Percentiles rank a stretch among this genome's conserved stretches.
Evolutionary conservation across 2,797 vertebrate genomes (phyloP).

Genomic region (Monodelphis domestica): DNA sequence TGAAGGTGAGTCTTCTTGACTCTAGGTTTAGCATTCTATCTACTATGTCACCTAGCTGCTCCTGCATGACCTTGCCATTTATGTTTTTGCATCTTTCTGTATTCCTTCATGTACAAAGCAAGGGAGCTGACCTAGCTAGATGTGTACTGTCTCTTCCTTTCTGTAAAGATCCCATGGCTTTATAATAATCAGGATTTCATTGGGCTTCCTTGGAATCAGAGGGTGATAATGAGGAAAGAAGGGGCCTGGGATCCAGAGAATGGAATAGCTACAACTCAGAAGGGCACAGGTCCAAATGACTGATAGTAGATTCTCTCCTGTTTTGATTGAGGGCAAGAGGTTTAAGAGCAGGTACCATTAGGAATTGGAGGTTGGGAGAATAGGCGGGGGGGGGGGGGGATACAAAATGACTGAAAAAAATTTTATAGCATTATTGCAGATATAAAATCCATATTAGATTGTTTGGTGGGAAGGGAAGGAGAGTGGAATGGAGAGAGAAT

Average conservation of each 20-base stretch:
- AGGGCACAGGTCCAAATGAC: background rate
- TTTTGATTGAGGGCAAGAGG: background rate
- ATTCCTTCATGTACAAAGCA: too few species aligned
- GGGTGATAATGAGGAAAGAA: background rate
- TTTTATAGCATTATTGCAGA: too few species aligned
- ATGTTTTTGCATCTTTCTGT: too few species aligned
- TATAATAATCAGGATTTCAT: background rate
- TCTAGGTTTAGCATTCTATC: too few species aligned
- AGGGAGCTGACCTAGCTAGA: too few species aligned
- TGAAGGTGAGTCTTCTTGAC: too few species aligned
- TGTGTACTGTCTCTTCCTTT: background rate
- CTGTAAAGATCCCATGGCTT: background rate
- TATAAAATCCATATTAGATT: too few species aligned
- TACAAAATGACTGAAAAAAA: too few species aligned
- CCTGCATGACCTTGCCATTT: background rate
- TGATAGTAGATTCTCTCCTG: background rate
- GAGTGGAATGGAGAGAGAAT: too few species aligned
- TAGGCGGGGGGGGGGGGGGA: background rate
- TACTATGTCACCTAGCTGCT: too few species aligned
- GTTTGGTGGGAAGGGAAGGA: too few species aligned
- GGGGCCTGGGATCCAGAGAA: accelerated
- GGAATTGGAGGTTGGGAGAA: background rate
- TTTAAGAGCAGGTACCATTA: background rate
- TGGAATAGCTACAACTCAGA: background rate
- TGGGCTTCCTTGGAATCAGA: background rate